Evolutionary conservation across 2,888 invertebrate species (phyloP).

Genomic region (Synergus gifuensis): DNA sequence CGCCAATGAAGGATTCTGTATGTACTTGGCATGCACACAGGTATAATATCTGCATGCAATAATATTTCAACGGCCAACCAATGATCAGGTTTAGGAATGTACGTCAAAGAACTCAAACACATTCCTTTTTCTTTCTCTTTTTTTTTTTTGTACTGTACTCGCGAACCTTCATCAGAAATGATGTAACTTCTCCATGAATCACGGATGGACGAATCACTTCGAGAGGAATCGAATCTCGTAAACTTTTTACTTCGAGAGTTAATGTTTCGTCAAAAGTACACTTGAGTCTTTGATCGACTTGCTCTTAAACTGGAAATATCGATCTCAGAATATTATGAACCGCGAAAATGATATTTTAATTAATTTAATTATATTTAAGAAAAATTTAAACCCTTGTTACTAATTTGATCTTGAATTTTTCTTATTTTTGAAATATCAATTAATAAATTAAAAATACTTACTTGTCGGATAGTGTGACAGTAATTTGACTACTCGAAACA

Average conservation of each 20-base stretch:
- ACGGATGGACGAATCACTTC: constrained; percentile 21
- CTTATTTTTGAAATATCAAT: not conserved
- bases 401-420: constrained; percentile 1
- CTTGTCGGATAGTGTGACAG: constrained; percentile 74
- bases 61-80: constrained; percentile 32
- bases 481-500: constrained; percentile 73
- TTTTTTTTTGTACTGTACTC: constrained; percentile 9
- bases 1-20: constrained; percentile 23
- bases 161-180: constrained; percentile 31
- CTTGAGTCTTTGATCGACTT: not conserved
- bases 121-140: constrained; percentile 28
- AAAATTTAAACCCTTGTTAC: no score
- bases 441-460: constrained; percentile 57
- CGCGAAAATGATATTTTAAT: no score
- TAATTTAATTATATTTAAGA: no score
- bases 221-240: not conserved
- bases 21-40: constrained; percentile 15
- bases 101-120: constrained; percentile 30
- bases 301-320: not conserved
- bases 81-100: constrained; percentile 37
- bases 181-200: constrained; percentile 34
- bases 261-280: not conserved
- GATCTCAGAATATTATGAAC: no score
- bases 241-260: not conserved
- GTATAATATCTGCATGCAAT: constrained; percentile 24